Percentiles rank a stretch among this genome's conserved stretches.
Evolutionary conservation across 1,140 invertebrate species (phyloP).

Genomic region (Drosophila sulfurigaster): DNA sequence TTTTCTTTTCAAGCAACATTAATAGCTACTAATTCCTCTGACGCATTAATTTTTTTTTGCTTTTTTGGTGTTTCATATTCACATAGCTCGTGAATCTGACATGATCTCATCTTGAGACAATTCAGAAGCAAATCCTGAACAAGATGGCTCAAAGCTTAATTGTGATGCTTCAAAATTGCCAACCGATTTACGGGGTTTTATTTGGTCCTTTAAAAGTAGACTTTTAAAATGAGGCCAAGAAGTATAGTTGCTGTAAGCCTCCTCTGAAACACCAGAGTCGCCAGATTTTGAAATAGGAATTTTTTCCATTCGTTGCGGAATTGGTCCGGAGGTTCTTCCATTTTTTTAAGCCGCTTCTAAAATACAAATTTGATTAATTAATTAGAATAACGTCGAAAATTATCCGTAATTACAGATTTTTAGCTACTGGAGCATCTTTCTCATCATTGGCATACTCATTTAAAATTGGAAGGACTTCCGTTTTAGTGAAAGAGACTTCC

Average conservation of each 20-base stretch:
- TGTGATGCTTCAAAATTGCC: not conserved
- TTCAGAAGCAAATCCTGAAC: too few relatives aligned
- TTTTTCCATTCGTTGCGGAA: constrained; percentile 22
- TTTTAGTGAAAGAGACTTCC: constrained; percentile 31
- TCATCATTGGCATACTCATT: not conserved
- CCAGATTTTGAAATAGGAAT: constrained; percentile 19
- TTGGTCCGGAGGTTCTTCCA: constrained; percentile 16
- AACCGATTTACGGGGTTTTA: constrained; percentile 3
- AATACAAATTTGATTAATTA: constrained; percentile 25
- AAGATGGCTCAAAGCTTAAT: too few relatives aligned
- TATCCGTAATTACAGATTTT: not conserved
- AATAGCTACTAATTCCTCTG: constrained; percentile 3
- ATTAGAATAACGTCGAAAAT: constrained; percentile 10
- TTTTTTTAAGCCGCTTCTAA: constrained; percentile 30
- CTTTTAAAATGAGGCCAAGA: constrained; percentile 10
- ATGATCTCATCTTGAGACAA: not conserved
- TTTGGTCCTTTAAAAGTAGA: constrained; percentile 15
- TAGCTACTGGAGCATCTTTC: not conserved
- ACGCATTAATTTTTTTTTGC: not conserved
- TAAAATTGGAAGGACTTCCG: constrained; percentile 16
- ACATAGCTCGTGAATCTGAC: too few relatives aligned
- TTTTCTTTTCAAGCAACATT: not conserved
- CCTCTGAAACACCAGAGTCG: constrained; percentile 8
- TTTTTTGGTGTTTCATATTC: not conserved
- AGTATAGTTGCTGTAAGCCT: constrained; percentile 5